These are phyloP conservation scores for Myotis pilosus DNA, from an alignment of 2,797 vertebrate species.

Conservation along the genomic window DNA sequence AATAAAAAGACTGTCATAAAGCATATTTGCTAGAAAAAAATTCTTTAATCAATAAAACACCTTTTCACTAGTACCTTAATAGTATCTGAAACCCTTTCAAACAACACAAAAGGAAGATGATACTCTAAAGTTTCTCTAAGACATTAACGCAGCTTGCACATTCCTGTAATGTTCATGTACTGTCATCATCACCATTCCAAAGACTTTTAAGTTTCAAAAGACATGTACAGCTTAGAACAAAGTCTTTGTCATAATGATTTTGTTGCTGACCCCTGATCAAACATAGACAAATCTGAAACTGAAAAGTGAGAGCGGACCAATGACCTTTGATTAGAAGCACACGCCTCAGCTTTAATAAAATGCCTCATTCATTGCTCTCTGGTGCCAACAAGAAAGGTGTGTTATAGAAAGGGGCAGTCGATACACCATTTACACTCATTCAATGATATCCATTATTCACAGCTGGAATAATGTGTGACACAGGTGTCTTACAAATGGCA, in stretches of 20 bases:
- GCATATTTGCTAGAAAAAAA: slow-evolving; percentile 77
- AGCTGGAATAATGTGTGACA: slow-evolving; percentile 81
- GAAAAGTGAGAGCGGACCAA: slow-evolving; percentile 84
- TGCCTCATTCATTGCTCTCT: slow-evolving; percentile 83
- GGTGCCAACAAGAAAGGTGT: slow-evolving; percentile 85
- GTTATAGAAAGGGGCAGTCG: slow-evolving; percentile 80
- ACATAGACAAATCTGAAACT: slow-evolving; percentile 86
- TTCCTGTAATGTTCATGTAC: slow-evolving; percentile 85
- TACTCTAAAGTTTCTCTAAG: slow-evolving; percentile 86
- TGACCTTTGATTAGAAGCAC: slow-evolving; percentile 87
- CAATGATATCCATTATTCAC: slow-evolving; percentile 86
- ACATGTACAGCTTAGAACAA: slow-evolving; percentile 87
- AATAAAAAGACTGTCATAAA: slow-evolving; percentile 80
- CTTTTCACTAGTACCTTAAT: slow-evolving; percentile 84
- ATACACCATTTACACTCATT: slow-evolving; percentile 83
- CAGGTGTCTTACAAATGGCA: slow-evolving; percentile 81
- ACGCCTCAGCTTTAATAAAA: slow-evolving; percentile 85
- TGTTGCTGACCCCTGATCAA: slow-evolving; percentile 85
- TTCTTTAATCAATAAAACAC: slow-evolving; percentile 87
- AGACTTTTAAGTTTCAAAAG: slow-evolving; percentile 87
- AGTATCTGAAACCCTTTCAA: slow-evolving; percentile 85
- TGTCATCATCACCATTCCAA: slow-evolving; percentile 84
- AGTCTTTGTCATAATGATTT: slow-evolving; percentile 88
- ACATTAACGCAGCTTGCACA: slow-evolving; percentile 85
- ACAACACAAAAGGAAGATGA: slow-evolving; percentile 86